Percentiles rank a stretch among this genome's conserved stretches.
These are phyloP conservation scores for Drosophila lacertosa DNA, from an alignment of 1,140 invertebrate genomes.

Conservation along the genomic window DNA sequence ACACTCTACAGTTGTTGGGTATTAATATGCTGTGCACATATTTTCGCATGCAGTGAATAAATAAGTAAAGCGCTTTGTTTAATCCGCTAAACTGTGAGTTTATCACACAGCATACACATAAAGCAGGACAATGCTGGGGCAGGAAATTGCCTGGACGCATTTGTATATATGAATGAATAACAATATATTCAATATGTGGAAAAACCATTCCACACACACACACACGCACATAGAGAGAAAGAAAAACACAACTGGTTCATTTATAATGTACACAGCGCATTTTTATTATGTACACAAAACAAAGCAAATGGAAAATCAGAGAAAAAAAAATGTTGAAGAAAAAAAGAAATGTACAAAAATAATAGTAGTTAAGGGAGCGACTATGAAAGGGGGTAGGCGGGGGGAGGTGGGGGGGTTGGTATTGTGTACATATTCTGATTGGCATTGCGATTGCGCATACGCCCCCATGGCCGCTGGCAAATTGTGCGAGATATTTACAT, in stretches of 20 bases:
- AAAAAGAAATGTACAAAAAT: constrained; percentile 24
- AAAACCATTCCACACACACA: constrained; percentile 30
- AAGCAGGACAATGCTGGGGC: constrained; percentile 20
- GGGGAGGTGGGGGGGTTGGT: not conserved
- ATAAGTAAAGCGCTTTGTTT: constrained; percentile 72
- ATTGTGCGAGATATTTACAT: constrained; percentile 41
- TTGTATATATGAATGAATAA: not conserved
- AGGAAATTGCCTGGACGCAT: constrained; percentile 51
- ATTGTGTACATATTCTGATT: constrained; percentile 56
- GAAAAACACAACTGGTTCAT: constrained; percentile 59
- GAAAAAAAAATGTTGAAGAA: not conserved
- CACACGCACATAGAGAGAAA: constrained; percentile 33
- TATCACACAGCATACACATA: constrained; percentile 22
- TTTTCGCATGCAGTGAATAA: constrained; percentile 36
- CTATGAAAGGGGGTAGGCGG: too few relatives aligned
- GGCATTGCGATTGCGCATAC: constrained; percentile 49
- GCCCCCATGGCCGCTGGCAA: constrained; percentile 22
- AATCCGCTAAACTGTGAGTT: constrained; percentile 69
- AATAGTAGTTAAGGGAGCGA: constrained; percentile 59
- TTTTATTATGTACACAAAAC: constrained; percentile 49
- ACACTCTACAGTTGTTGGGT: not conserved
- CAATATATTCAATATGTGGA: constrained; percentile 8
- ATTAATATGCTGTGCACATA: constrained; percentile 35
- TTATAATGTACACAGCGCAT: constrained; percentile 57
- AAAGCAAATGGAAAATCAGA: constrained; percentile 9